phyloP scores from a whole-genome alignment of 2,113 vertebrate genomes.

The Cebus imitator region DNA sequence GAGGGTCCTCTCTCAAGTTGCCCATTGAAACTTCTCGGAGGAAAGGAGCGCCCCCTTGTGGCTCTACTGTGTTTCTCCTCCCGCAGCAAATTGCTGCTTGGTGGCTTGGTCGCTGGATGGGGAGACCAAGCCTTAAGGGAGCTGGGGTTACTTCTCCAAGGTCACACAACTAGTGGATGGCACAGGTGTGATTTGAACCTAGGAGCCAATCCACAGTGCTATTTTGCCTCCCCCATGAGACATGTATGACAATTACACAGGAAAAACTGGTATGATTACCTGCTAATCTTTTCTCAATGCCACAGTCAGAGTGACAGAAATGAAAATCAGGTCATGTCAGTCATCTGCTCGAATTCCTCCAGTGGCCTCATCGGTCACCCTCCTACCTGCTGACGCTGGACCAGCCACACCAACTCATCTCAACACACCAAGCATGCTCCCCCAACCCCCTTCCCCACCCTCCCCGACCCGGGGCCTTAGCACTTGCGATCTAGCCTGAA shows the following conservation, averaged over 20 bases:
- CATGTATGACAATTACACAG: not conserved
- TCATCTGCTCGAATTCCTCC: not conserved
- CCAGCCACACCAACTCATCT: not conserved
- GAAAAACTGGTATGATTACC: not conserved
- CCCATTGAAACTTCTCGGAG: not conserved
- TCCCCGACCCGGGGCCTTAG: no score
- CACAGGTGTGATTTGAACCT: not conserved
- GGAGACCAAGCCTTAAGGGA: not conserved
- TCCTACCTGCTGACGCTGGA: not conserved
- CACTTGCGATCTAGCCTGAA: not conserved
- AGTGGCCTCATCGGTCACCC: not conserved
- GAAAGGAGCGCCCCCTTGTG: constrained; percentile 59
- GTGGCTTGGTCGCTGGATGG: not conserved
- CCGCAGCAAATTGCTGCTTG: not conserved
- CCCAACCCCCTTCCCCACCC: not conserved
- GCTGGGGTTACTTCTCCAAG: not conserved
- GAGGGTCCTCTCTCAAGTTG: no score
- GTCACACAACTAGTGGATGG: not conserved
- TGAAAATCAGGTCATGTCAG: not conserved
- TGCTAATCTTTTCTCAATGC: not conserved
- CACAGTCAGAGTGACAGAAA: not conserved
- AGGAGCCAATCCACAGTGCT: not conserved
- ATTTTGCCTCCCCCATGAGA: not conserved
- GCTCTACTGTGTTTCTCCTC: not conserved
- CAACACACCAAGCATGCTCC: not conserved